A percentile compares a stretch with the other conserved stretches of the same genome.
These are phyloP conservation scores for Gobio gobio DNA, from an alignment of 2,113 vertebrate species.

Conservation along the genomic window DNA sequence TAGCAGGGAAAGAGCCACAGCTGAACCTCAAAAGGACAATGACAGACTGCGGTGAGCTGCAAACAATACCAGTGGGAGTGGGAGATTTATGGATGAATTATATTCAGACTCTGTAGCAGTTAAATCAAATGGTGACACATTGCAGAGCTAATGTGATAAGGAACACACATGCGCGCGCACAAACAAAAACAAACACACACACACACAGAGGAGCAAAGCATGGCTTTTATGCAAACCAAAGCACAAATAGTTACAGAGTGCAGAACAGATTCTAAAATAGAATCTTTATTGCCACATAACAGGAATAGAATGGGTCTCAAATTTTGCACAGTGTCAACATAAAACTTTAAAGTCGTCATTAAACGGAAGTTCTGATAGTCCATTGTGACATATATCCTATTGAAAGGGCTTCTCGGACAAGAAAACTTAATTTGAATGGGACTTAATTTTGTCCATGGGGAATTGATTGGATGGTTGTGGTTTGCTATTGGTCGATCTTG, in stretches of 20 bases:
- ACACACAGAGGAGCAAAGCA: not conserved
- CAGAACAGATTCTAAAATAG: not conserved
- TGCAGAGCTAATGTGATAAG: constrained; percentile 27
- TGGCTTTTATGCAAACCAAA: not conserved
- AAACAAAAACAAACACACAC: not conserved
- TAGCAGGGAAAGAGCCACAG: not conserved
- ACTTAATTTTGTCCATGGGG: no score
- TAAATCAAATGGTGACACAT: constrained; percentile 5
- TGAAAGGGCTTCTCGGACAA: no score
- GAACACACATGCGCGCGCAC: not conserved
- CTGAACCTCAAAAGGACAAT: constrained; percentile 18
- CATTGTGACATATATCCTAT: no score
- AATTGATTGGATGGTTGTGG: no score
- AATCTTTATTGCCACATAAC: not conserved
- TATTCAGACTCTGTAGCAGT: not conserved
- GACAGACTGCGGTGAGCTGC: not conserved
- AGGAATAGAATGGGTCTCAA: not conserved
- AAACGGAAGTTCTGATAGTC: no score
- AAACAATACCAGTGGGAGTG: constrained; percentile 5
- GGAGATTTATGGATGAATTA: constrained; percentile 35
- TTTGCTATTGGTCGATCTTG: no score
- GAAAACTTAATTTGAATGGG: no score
- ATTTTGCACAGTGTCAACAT: not conserved
- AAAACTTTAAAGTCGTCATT: not conserved
- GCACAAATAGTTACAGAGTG: not conserved